phyloP scores from a whole-genome alignment of 1,140 invertebrate species.

The Lepidurus apus region DNA sequence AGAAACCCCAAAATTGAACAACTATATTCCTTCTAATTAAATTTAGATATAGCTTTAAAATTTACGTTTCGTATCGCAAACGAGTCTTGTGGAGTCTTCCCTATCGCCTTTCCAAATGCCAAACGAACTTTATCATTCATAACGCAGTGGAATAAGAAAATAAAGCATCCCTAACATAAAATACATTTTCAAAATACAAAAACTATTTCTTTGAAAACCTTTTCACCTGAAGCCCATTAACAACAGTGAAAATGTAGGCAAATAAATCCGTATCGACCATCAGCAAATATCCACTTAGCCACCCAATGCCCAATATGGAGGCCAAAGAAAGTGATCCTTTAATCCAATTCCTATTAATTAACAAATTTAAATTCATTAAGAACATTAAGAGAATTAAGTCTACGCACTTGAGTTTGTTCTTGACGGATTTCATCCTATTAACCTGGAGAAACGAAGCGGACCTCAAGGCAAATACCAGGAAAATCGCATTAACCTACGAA shows the following conservation, averaged over 20 bases:
- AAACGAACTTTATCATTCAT: conserved; percentile 49
- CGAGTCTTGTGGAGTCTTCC: not conserved
- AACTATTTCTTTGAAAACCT: not conserved
- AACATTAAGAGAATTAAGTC: not conserved
- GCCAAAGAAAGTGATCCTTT: conserved; percentile 48
- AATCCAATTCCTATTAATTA: conserved; percentile 46
- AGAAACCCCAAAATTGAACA: not conserved
- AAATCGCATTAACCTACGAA: conserved; percentile 25
- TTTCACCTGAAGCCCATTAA: conserved; percentile 46
- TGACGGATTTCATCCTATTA: not conserved
- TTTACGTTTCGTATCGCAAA: not conserved
- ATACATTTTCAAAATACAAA: not conserved
- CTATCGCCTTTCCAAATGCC: not conserved
- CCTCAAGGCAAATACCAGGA: not conserved
- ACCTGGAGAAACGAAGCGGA: conserved; percentile 11
- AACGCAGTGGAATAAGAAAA: conserved; percentile 51
- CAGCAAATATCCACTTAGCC: conserved; percentile 50
- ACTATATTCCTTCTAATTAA: not conserved
- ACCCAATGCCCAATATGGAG: conserved; percentile 50
- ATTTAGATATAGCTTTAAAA: not conserved
- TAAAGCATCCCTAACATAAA: conserved; percentile 46
- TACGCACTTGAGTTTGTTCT: conserved; percentile 4
- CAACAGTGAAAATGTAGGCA: conserved; percentile 51
- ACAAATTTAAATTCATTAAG: not conserved
- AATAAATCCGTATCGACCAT: conserved; percentile 45